Base-by-base conservation (phyloP, 2,113 vertebrate genomes). In the Lichenostomus cassidix region DNA sequence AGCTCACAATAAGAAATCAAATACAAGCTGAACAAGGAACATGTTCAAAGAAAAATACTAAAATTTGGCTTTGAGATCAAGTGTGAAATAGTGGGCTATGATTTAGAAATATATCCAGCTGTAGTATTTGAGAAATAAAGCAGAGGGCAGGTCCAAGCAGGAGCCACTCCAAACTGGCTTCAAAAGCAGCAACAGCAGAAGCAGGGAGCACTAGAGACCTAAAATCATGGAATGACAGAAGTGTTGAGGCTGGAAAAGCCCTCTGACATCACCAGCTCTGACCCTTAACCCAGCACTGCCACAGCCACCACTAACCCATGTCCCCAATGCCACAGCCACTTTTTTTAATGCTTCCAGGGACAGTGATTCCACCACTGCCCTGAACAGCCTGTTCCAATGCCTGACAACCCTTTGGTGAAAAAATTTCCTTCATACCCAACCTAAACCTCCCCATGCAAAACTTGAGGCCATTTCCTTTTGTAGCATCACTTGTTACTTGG, bases 1-100 rank as follows among this genome's bases (percentile, higher is more conserved):
- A 13, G 7, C 11, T 9, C 50, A 31, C 52, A 78, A 5, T 10
- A 52, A 44, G 39, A 52, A 81, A 73, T 21, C 5, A 35, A 83
- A 85, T 16, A 52, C 7, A 31, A 77, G 28, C 25, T 70, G 23
- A 42, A 86, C 25, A n/a, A 73, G 23, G 37, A 90, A 16, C 5
- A 9, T 0, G 0, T 41, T 77, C 9, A 12, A 70, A 46, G 2
- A 68, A 39, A 9, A 18, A 7, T 10, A 3, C 7, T 42, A 8
- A 71, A 49, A 65, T 24, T 15, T 21, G 44, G 27, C 53, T 52
- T 63, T 62, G 53, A 59, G 60, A 78, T 7, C 0, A 0, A 59
- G 58, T 63, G 25, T 11, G 55, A 15, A 69, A 27, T 11, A 12
- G 5, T 11, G 33, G 47, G 16, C 28, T 83, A 8, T 21, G 16